Base-by-base conservation (phyloP, 2,888 invertebrate species). In the Stenotaenia linearis region DNA sequence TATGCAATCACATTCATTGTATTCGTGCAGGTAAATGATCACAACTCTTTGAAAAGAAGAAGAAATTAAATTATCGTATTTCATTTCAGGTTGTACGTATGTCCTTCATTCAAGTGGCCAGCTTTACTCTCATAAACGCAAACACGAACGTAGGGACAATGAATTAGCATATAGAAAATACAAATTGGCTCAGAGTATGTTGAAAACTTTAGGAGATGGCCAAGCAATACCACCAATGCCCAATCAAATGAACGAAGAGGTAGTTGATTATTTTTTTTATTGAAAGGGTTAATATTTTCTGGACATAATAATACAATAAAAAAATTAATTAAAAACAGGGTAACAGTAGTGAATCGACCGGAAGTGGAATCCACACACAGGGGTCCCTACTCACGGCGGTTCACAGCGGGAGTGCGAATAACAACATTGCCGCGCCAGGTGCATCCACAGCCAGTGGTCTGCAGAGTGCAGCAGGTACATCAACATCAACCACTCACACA, bases 1-100 rank as follows among this genome's bases (percentile, higher is more conserved):
- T 96, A 76, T 96, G 96, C 89, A 98, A 98, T 88, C 98, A 98
- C 87, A 98, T 98, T 83, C 98, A 98, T 88, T 98, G 98, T 88
- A 97, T 98, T 83, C 90, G 98, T 81, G 83, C 85, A 83, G 88
- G 88, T 87, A 81, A 50, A 45, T 30, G 21, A 45, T 23, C 18
- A 1, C 7, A 74, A 25, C n/a, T n/a, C n/a, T n/a, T n/a, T n/a
- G 25, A 74, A 2, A 74, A 74, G 6, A 15, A 74, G 25, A 10
- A n/a, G 25, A 1, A 50, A 4, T 21, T n/a, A 50, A 50, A 50
- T n/a, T 74, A 7, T 35, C 21, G 32, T 75, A 7, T 15, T 75
- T 74, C 2, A 23, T 80, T 40, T 61, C 32, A 1, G 94, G 94
- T 81, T 98, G 98, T 88, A 94, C 93, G 86, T 98, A 97, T 86